A percentile compares a stretch with the other conserved stretches of the same genome.
Evolutionary conservation across 37 sponge, comb jelly and placozoan genomes (phyloP).

Genomic region (Petrosia ficiformis): DNA sequence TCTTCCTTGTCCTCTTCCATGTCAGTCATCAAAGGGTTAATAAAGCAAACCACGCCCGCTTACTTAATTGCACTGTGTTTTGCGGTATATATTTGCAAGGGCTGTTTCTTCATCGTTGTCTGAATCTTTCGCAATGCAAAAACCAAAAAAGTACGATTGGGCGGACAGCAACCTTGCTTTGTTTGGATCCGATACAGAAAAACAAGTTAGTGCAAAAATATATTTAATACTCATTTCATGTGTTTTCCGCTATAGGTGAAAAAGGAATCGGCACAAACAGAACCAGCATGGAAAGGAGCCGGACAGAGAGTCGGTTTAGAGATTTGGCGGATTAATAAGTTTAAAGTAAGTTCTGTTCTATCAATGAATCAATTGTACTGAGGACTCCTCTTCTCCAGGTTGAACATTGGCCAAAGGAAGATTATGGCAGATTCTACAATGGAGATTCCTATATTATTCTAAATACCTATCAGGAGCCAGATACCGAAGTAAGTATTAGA

Average conservation of each 20-base stretch:
- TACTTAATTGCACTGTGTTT: too few species aligned
- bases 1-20: not conserved
- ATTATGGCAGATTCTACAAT: slow-evolving; percentile 94
- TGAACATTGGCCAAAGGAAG: slow-evolving; percentile 80
- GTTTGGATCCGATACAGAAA: slow-evolving; percentile 94
- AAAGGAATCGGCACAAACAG: slow-evolving; percentile 89
- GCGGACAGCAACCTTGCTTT: slow-evolving; percentile 97
- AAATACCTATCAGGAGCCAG: slow-evolving; percentile 95
- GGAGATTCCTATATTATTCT: slow-evolving; percentile 99
- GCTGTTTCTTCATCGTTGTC: too few species aligned
- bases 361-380: not conserved
- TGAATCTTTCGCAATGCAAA: slow-evolving; percentile 39
- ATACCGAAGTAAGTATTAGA: too few species aligned
- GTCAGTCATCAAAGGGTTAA: not conserved
- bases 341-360: slow-evolving; percentile 61
- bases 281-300: slow-evolving; percentile 91
- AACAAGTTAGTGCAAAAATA: slow-evolving; percentile 29
- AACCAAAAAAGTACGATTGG: slow-evolving; percentile 97
- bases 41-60: not conserved
- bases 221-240: not conserved
- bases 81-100: not conserved
- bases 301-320: slow-evolving; percentile 84
- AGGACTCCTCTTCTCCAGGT: slow-evolving; percentile 35
- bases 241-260: slow-evolving; percentile 64
- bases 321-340: slow-evolving; percentile 98